Base-by-base conservation (phyloP, 2,797 vertebrate species). In the Chlorospingus semifuscus region DNA sequence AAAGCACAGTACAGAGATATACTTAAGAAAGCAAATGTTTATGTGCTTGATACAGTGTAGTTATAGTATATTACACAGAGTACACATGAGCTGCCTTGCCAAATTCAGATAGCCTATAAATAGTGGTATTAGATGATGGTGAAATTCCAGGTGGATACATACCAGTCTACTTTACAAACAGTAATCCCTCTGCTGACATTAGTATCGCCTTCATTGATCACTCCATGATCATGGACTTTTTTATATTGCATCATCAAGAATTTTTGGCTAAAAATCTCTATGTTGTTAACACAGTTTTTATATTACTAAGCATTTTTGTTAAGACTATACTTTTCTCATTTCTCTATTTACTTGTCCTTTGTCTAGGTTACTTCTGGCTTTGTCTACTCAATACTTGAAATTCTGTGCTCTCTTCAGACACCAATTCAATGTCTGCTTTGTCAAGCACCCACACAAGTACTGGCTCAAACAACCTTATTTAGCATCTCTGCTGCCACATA, bases 81-180 rank as follows among this genome's bases (percentile, higher is more conserved):
- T 63, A 92, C 55, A 56, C 34, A 60, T 8, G 21, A 95, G 70
- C 74, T 88, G 60, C 61, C 65, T 71, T 72, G 74, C 63, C 91
- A 90, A 83, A 91, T 86, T 75, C 95, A 91, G 69, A 93, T 12
- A 69, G 71, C 46, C 85, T 94, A 96, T 81, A 95, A 96, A 93
- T 60, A 95, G 76, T 72, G 42, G 42, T 65, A 72, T 88, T 91
- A 89, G 53, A 81, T 81, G 61, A 36, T 91, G 61, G 65, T 86
- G 39, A 89, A 89, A 91, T 86, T 87, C 34, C 64, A 89, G 91
- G 79, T 78, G 53, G 79, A 89, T 78, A 87, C 14, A 1, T 59
- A 68, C 34, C 60, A 64, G 34, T 55, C 44, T 79, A n/a, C 83
- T 75, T 83, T 39, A 85, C 56, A 85, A 85, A 55, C 22, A 83